These are phyloP conservation scores for Coreius guichenoti DNA, from an alignment of 2,797 vertebrate genomes.

Conservation along the genomic window DNA sequence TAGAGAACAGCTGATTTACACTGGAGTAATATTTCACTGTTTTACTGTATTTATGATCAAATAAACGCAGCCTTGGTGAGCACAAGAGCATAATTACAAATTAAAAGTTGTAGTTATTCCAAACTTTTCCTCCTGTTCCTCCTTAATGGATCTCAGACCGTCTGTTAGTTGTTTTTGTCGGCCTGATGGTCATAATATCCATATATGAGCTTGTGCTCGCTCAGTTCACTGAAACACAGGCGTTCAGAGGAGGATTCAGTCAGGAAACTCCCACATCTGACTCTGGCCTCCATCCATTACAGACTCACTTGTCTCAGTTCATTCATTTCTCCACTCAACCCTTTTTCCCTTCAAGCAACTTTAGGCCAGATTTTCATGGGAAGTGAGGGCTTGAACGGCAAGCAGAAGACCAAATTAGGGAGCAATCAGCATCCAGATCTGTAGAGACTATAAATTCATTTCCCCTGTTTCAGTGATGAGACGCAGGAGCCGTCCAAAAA, in stretches of 20 bases:
- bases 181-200: not conserved
- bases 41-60: no score
- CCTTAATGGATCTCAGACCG: not conserved
- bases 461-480: constrained; percentile 73
- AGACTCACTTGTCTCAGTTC: constrained; percentile 63
- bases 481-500: constrained; percentile 70
- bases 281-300: constrained; percentile 19
- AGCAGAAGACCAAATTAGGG: constrained; percentile 71
- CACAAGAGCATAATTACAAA: not conserved
- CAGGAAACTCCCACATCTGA: constrained; percentile 46
- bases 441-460: constrained; percentile 73
- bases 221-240: not conserved
- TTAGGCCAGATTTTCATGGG: constrained; percentile 75
- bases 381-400: constrained; percentile 67
- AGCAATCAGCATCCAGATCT: constrained; percentile 78
- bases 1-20: no score
- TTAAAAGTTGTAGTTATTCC: not conserved
- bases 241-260: not conserved
- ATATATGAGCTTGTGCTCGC: not conserved
- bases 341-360: constrained; percentile 50
- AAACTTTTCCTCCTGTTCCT: not conserved
- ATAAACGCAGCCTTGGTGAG: not conserved
- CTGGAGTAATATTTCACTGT: no score
- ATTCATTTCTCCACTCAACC: constrained; percentile 61
- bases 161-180: not conserved